phyloP scores from a whole-genome alignment of 2,113 vertebrate genomes.

The Crotalus horridus region DNA sequence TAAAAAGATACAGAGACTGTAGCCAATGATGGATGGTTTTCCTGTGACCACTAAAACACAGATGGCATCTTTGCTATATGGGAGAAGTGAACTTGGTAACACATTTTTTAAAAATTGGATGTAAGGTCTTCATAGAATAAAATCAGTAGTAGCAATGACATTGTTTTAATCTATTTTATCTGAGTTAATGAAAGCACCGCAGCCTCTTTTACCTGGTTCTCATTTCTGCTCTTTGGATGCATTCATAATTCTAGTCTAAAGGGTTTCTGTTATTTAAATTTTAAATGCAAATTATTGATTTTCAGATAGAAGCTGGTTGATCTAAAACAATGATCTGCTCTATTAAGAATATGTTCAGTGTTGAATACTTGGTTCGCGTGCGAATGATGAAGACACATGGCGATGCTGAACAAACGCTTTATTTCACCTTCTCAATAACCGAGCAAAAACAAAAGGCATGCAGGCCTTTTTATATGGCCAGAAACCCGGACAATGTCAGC shows the following conservation, averaged over 20 bases:
- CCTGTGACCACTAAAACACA: not conserved
- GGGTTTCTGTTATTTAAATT: not conserved
- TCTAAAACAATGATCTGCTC: not conserved
- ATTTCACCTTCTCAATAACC: no score
- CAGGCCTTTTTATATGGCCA: no score
- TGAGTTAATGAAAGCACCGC: not conserved
- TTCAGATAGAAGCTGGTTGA: not conserved
- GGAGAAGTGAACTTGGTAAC: not conserved
- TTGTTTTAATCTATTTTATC: not conserved
- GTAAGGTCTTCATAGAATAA: not conserved
- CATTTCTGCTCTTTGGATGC: not conserved
- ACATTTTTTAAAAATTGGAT: not conserved
- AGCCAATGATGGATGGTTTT: not conserved
- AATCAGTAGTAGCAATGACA: not conserved
- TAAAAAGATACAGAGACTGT: not conserved
- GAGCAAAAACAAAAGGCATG: no score
- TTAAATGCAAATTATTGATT: conserved; percentile 9
- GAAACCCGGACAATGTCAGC: no score
- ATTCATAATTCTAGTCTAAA: not conserved
- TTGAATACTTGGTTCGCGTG: no score
- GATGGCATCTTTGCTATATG: not conserved
- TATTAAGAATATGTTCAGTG: not conserved
- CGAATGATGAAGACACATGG: no score
- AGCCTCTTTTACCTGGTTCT: not conserved
- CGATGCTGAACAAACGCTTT: no score